Base-by-base conservation (phyloP, 2,888 invertebrate genomes). In the Heliconius aoede region DNA sequence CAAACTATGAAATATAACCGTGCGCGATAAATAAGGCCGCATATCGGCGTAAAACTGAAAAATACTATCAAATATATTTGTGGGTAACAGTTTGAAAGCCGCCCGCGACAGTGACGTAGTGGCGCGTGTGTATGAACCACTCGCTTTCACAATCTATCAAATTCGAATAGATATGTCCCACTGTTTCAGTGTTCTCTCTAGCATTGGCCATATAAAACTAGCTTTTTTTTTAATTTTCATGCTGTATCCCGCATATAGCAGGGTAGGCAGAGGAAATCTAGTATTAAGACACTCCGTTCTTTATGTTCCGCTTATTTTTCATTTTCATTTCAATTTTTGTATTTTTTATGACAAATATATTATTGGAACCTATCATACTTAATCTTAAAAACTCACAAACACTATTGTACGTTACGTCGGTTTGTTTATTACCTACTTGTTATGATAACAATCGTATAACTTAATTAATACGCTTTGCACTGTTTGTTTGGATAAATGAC, bases 1-100 rank as follows among this genome's bases (percentile, higher is more conserved):
- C 28, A n/a, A 32, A 24, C 7, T 9, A 26, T 60, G 36, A 61
- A 40, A 72, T 72, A 72, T 21, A 21, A 60, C 40, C 36, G 62
- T 72, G 36, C 58, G 24, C 36, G 71, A 76, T 76, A 76, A 58
- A 76, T 65, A 51, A 71, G 71, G 32, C 18, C 46, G 26, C 21
- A 71, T 58, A 72, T 40, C 51, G 58, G 28, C 71, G 64, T 65
- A 26, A 72, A 72, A 76, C 75, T 76, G 58, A 64, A 72, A 76
- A 76, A 76, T 76, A 72, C 71, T 76, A 76, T 76, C 75, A 65
- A 76, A 76, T 76, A 76, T 72, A 72, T 76, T 72, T 76, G 58
- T 71, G 72, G 58, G 72, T 24, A 36, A 30, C 26, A 36, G 71
- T 55, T 72, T 64, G 71, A 71, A 71, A 76, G 64, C 36, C 58